phyloP scores from a whole-genome alignment of 1,140 invertebrate genomes.

The Cyphomyrmex costatus region DNA sequence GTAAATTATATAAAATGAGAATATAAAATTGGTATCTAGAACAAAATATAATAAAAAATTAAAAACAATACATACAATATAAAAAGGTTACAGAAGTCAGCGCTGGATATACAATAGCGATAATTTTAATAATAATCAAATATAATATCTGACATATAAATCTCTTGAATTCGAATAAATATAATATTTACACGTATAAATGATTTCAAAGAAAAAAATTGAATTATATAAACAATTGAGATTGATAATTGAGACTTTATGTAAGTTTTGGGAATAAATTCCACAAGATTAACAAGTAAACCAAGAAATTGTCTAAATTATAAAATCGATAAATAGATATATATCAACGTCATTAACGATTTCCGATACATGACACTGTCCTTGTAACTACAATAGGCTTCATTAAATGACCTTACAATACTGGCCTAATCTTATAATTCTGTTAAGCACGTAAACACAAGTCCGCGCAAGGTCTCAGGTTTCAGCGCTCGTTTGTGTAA shows the following conservation, averaged over 20 bases:
- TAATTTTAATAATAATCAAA: too few species aligned
- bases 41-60: too few species aligned
- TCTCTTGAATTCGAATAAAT: too few species aligned
- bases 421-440: slow-evolving; percentile 45
- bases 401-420: slow-evolving; percentile 45
- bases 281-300: neutral
- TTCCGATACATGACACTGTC: slow-evolving; percentile 41
- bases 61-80: too few species aligned
- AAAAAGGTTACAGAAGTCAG: too few species aligned
- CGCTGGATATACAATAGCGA: too few species aligned
- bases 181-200: neutral
- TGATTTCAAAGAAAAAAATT: neutral
- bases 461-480: neutral
- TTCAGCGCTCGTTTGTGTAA: neutral
- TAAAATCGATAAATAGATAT: neutral
- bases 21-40: neutral
- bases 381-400: slow-evolving; percentile 44
- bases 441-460: slow-evolving; percentile 37
- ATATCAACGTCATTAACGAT: slow-evolving; percentile 39
- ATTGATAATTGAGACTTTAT: neutral
- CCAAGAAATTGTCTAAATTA: slow-evolving; percentile 9
- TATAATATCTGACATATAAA: too few species aligned
- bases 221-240: neutral
- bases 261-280: neutral
- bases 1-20: neutral